Evolutionary conservation across 2,888 invertebrate species (phyloP), one percentile per base, ranked within the genome.

Genomic region (Andrena dorsata): DNA sequence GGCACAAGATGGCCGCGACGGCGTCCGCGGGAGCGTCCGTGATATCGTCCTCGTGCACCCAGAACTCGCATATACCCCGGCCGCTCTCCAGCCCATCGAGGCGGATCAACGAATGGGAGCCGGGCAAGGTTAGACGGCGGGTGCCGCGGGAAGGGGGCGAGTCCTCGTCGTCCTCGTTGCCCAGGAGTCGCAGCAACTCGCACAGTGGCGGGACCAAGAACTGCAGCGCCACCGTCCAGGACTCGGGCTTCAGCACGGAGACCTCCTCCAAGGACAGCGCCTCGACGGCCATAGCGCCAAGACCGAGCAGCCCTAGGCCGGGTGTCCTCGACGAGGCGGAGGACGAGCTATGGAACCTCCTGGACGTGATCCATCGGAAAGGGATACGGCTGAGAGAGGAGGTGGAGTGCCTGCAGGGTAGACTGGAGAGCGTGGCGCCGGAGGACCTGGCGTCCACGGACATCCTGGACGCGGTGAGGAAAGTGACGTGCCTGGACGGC

Each of bases 201-300:
- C 95, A 95, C 92, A 95, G 95, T 92, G 95, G 95, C 86, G 95
- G 94, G 2, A 95, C 94, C 93, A 95, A 94, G 95, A 96, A 95
- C 92, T 95, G 95, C 90, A 96, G 95, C 83, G 95, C 95, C 75
- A 95, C 96, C 82, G 95, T 97, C 30, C 96, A 97, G 92, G 98
- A 98, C 94, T 98, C 98, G 66, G 98, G 98, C 74, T 98, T 98
- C 95, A 98, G 98, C 94, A 98, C 98, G 81, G 98, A 98, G 94
- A 97, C 97, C 70, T 97, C 97, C 72, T 96, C 96, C 91, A 97
- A 97, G 85, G 97, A 97, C 91, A 96, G 96, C 92, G 96, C 96
- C 28, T 96, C 96, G 76, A 95, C 96, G 84, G 95, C 95, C 79
- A 93, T 94, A 60, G 91, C 93, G 8, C 89, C 94, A 63, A 91